Evolutionary conservation across 2,888 invertebrate genomes (phyloP).

Genomic region (Phymatocera aterrima): DNA sequence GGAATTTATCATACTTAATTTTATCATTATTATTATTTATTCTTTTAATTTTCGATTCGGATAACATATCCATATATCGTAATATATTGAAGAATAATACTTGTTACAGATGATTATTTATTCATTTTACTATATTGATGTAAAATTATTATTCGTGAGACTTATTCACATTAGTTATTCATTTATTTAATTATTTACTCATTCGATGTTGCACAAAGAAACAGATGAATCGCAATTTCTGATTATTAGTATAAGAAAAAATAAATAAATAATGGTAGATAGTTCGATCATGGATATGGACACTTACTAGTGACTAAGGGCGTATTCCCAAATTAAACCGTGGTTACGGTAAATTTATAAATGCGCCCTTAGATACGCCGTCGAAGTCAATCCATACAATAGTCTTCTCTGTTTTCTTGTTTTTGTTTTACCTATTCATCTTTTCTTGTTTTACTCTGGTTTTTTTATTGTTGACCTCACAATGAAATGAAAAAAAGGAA

Average conservation of each 20-base stretch:
- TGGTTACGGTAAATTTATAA: too few relatives aligned
- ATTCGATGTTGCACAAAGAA: conserved; percentile 49
- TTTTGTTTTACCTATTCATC: too few relatives aligned
- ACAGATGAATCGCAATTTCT: conserved; percentile 44
- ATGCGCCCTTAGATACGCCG: conserved; percentile 60
- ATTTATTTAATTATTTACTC: too few relatives aligned
- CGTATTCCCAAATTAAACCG: too few relatives aligned
- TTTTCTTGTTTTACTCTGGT: too few relatives aligned
- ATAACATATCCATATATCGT: conserved; percentile 36
- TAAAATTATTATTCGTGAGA: conserved; percentile 44
- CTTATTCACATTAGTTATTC: conserved; percentile 52
- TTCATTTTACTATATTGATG: neutral
- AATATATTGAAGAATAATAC: conserved; percentile 47
- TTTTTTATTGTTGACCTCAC: conserved; percentile 35
- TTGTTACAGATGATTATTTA: conserved; percentile 44
- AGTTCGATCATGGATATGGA: neutral
- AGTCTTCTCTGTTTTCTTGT: neutral
- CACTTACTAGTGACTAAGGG: conserved; percentile 60
- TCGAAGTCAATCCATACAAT: conserved; percentile 42
- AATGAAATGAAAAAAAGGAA: neutral
- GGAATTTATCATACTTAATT: conserved; percentile 19
- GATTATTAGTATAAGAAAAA: conserved; percentile 19
- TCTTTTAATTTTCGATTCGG: conserved; percentile 21
- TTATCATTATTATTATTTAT: neutral
- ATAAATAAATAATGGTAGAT: neutral